Percentiles rank a stretch among this genome's conserved stretches.
phyloP scores from a whole-genome alignment of 2,888 invertebrate species.

The Drosophila recens region DNA sequence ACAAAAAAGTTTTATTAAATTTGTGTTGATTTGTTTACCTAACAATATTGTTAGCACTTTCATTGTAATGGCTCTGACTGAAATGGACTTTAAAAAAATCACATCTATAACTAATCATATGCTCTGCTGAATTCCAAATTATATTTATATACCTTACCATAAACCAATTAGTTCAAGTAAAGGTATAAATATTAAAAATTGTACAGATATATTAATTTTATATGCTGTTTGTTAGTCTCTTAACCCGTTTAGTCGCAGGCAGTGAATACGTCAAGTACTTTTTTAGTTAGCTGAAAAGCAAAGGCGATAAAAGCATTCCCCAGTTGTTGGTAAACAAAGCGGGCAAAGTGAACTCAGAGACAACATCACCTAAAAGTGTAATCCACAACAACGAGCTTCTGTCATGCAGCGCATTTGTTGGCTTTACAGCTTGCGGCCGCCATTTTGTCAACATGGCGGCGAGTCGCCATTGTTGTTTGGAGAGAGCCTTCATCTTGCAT shows the following conservation, averaged over 20 bases:
- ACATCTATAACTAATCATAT: constrained; percentile 7
- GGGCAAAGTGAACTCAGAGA: constrained; percentile 28
- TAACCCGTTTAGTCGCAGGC: constrained; percentile 8
- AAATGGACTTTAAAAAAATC: neutral
- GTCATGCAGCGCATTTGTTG: constrained; percentile 64
- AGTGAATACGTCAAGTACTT: constrained; percentile 13
- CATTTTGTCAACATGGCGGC: constrained; percentile 67
- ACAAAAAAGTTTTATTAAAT: neutral
- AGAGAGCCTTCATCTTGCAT: constrained; percentile 75
- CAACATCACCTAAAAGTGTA: constrained; percentile 50
- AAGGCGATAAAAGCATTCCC: constrained; percentile 24
- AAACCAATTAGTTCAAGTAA: constrained; percentile 9
- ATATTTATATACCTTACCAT: neutral
- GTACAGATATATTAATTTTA: neutral
- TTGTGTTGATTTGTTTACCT: constrained; percentile 13
- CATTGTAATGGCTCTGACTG: constrained; percentile 7
- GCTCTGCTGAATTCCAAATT: neutral
- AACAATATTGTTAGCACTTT: constrained; percentile 1
- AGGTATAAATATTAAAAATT: neutral
- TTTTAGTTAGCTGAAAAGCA: constrained; percentile 7
- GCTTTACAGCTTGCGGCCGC: constrained; percentile 72
- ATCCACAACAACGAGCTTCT: constrained; percentile 47
- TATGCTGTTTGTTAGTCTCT: constrained; percentile 1
- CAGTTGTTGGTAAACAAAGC: constrained; percentile 41
- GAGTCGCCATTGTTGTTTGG: constrained; percentile 66